Conservation (phyloP, 2,797 vertebrate genomes). For the Channallabes apus region DNA sequence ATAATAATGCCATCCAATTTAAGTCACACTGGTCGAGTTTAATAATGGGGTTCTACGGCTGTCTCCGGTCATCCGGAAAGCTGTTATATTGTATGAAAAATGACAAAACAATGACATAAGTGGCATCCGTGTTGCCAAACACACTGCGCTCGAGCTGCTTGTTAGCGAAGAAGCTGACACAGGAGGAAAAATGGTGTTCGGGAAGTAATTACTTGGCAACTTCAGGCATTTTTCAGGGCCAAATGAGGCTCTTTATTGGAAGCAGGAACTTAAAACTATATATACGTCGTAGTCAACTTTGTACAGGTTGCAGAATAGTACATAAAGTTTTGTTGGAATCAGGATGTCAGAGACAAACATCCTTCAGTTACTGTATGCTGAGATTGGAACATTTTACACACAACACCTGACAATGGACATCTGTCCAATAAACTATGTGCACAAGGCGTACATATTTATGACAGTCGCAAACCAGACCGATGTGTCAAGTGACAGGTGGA, state of each 20-base stretch:
- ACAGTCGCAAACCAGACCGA: neutral
- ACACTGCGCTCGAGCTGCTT: neutral
- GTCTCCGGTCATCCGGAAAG: neutral
- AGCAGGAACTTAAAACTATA: neutral
- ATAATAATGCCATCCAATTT: slow-evolving; percentile 7
- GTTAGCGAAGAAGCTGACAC: slow-evolving; percentile 30
- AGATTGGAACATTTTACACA: slow-evolving; percentile 1
- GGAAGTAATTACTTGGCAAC: slow-evolving; percentile 36
- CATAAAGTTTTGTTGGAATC: slow-evolving; percentile 10
- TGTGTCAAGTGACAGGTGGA: neutral
- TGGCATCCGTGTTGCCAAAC: neutral
- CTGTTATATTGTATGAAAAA: slow-evolving; percentile 22
- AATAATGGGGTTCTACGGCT: neutral
- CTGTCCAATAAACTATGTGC: neutral
- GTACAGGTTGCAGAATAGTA: neutral
- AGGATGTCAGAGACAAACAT: neutral
- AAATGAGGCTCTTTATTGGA: slow-evolving; percentile 38
- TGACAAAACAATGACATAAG: slow-evolving; percentile 14
- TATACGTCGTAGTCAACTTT: neutral
- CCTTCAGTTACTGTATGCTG: neutral
- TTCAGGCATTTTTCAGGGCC: slow-evolving; percentile 18
- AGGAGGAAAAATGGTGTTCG: slow-evolving; percentile 17
- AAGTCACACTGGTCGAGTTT: neutral
- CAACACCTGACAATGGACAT: neutral
- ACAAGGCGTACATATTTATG: neutral